phyloP scores from a whole-genome alignment of 2,888 invertebrate genomes.

The Nebria brevicollis region DNA sequence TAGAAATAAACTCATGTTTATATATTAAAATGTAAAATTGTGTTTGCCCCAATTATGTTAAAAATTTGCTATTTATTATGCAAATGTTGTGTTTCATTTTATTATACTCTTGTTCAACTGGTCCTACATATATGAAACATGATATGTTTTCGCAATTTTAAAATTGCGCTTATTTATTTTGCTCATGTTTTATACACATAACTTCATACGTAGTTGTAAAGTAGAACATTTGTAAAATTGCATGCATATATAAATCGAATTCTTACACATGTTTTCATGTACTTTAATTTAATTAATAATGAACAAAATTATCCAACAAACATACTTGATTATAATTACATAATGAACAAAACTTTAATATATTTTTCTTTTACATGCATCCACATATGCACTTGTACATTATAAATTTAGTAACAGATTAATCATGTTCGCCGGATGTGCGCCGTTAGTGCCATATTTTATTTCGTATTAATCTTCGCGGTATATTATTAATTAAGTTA shows the following conservation, averaged over 20 bases:
- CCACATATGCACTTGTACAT: too few species aligned
- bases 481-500: neutral
- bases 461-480: neutral
- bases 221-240: too few species aligned
- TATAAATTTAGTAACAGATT: neutral
- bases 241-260: too few species aligned
- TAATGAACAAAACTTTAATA: neutral
- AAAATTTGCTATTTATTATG: neutral
- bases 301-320: too few species aligned
- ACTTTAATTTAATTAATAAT: too few species aligned
- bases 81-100: neutral
- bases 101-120: neutral
- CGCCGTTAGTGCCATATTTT: neutral
- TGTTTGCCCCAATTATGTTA: neutral
- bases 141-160: too few species aligned
- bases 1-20: neutral
- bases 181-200: too few species aligned
- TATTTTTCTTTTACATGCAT: too few species aligned
- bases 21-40: neutral
- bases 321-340: too few species aligned
- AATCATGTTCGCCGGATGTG: neutral
- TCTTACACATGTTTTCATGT: too few species aligned
- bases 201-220: too few species aligned
- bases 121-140: neutral
- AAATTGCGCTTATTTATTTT: too few species aligned